These are phyloP conservation scores for Egretta garzetta DNA, from an alignment of 2,113 vertebrate genomes.

Conservation along the genomic window DNA sequence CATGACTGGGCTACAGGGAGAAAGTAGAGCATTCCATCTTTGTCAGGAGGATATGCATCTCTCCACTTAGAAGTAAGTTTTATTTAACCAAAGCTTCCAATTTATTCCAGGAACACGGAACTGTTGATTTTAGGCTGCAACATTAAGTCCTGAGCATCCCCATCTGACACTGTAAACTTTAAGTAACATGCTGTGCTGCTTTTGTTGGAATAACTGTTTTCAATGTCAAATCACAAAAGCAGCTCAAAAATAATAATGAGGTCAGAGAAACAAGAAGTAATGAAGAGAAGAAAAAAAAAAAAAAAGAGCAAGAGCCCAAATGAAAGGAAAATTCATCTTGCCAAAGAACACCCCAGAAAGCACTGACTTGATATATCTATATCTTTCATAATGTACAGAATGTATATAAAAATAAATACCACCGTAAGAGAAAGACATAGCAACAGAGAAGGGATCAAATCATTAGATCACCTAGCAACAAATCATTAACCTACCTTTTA, in stretches of 20 bases:
- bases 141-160: background rate
- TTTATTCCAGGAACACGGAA: background rate
- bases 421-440: background rate
- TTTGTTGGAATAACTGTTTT: background rate
- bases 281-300: background rate
- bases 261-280: background rate
- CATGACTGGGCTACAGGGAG: background rate
- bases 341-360: background rate
- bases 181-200: background rate
- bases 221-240: background rate
- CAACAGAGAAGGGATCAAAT: background rate
- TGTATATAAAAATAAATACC: background rate
- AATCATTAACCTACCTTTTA: constrained; percentile 37
- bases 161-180: background rate
- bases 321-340: background rate
- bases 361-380: background rate
- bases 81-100: background rate
- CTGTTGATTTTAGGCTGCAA: background rate
- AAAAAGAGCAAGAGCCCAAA: background rate
- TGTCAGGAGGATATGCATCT: background rate
- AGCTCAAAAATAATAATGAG: constrained; percentile 20
- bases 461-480: constrained; percentile 5
- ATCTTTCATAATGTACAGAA: background rate
- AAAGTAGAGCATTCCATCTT: background rate
- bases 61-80: background rate